These are phyloP conservation scores for Microtus ochrogaster DNA, from an alignment of 2,113 vertebrate species.

Conservation along the genomic window DNA sequence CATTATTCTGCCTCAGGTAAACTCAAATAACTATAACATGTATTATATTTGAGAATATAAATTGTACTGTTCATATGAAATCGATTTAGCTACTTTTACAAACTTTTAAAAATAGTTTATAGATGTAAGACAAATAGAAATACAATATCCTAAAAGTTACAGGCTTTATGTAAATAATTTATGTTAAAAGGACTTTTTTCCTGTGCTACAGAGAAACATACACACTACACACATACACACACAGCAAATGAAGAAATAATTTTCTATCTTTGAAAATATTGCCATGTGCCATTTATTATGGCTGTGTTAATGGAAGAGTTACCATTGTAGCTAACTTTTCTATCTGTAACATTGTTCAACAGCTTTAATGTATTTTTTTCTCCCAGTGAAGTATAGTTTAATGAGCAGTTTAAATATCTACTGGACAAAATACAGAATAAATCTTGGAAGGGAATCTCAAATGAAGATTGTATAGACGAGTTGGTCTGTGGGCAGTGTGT, in stretches of 20 bases:
- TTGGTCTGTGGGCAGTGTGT: not conserved
- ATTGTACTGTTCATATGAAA: slow-evolving; percentile 7
- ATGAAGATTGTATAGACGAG: too few species aligned
- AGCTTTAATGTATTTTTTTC: not conserved
- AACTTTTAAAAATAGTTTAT: not conserved
- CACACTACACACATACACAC: too few species aligned
- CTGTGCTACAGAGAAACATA: not conserved
- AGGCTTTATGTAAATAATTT: not conserved
- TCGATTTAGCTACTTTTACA: slow-evolving; percentile 32
- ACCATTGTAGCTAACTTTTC: not conserved
- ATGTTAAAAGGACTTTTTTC: not conserved
- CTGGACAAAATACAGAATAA: not conserved
- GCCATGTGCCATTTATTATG: not conserved
- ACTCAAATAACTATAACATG: not conserved
- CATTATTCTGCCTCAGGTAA: not conserved
- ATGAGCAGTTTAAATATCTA: not conserved
- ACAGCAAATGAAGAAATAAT: not conserved
- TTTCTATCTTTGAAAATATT: not conserved
- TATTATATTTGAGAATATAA: slow-evolving; percentile 44
- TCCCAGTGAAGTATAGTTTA: not conserved
- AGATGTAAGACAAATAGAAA: not conserved
- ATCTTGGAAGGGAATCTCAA: not conserved
- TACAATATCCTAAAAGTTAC: slow-evolving; percentile 25
- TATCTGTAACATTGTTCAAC: not conserved
- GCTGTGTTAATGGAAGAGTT: not conserved